Percentiles rank a stretch among this genome's conserved stretches.
These are phyloP conservation scores for Centropus bengalensis DNA, from an alignment of 2,113 vertebrate genomes.

Conservation along the genomic window DNA sequence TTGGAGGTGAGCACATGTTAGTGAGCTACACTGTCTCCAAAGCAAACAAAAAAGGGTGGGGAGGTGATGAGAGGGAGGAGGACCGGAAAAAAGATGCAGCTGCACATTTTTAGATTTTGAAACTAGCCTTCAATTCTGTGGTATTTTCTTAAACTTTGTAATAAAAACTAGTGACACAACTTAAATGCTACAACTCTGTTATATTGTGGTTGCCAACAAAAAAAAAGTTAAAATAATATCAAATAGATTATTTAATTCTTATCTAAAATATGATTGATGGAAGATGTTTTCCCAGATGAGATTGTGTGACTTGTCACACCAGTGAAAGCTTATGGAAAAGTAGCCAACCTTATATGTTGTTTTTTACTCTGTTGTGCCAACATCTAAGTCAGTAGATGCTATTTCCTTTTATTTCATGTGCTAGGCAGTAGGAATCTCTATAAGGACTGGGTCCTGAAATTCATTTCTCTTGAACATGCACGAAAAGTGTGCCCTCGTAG, in stretches of 20 bases:
- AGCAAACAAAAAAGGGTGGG: conserved; percentile 59
- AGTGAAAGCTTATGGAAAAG: not conserved
- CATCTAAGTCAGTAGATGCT: not conserved
- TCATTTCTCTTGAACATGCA: not conserved
- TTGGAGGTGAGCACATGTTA: conserved; percentile 10
- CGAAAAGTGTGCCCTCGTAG: not conserved
- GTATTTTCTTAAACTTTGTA: conserved; percentile 18
- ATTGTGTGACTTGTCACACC: not conserved
- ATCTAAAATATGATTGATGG: not conserved
- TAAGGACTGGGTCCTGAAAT: too few relatives aligned
- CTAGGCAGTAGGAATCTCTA: not conserved
- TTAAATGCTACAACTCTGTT: not conserved
- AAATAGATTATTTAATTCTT: conserved; percentile 19
- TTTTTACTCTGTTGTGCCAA: not conserved
- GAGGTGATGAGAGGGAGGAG: conserved; percentile 19
- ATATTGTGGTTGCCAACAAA: not conserved
- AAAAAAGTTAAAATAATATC: conserved; percentile 9
- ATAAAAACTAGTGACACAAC: not conserved
- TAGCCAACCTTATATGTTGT: not conserved
- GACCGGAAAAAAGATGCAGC: conserved; percentile 39
- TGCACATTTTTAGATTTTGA: conserved; percentile 45
- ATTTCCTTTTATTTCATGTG: not conserved
- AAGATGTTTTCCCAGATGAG: conserved; percentile 4
- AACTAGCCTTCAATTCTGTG: conserved; percentile 1
- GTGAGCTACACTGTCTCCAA: conserved; percentile 47